Evolutionary conservation across 2,113 vertebrate genomes (phyloP), one percentile per base, ranked within the genome.

Genomic region (Campylomormyrus tamandua): DNA sequence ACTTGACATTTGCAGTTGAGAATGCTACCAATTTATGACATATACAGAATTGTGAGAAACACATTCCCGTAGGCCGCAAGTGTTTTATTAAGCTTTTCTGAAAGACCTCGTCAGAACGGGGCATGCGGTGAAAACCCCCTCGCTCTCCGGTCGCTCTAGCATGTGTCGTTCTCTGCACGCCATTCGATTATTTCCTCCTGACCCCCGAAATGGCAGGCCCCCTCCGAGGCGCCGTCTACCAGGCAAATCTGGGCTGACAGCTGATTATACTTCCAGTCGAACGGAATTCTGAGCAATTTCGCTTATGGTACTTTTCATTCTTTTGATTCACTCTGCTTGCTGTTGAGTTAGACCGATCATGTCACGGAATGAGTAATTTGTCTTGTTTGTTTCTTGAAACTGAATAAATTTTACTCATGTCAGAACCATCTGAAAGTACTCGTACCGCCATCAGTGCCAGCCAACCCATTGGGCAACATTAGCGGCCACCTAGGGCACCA

Each of bases 101-200:
- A 39, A 84, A 46, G 45, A 84, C 83, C 19, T 46, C 24, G 1
- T 48, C 45, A 5, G 83, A 24, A 48, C 1, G 39, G 83, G 74
- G 17, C 42, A 11, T 3, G 39, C 10, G 3, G 10, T n/a, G 24
- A 48, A 84, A 84, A 5, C 7, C 19, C 45, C 45, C 45, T 84
- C 19, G 45, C 42, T 11, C 21, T 48, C 17, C 19, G 10, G 80
- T 19, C 6, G 24, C 45, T 39, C 58, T 70, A 48, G 27, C 46
- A 24, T 4, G 10, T 11, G 39, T 49, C 46, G 1, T 15, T 5
- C 58, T 89, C 46, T n/a, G 27, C 58, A 19, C 6, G 13, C 9
- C 62, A 89, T 89, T 77, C 42, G 42, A 88, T 88, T 89, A 48
- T 89, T 48, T 84, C 83, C 21, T 62, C 45, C 21, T 89, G 88